These are phyloP conservation scores for Drosophila ezoana DNA, from an alignment of 2,888 invertebrate genomes.

Conservation along the genomic window DNA sequence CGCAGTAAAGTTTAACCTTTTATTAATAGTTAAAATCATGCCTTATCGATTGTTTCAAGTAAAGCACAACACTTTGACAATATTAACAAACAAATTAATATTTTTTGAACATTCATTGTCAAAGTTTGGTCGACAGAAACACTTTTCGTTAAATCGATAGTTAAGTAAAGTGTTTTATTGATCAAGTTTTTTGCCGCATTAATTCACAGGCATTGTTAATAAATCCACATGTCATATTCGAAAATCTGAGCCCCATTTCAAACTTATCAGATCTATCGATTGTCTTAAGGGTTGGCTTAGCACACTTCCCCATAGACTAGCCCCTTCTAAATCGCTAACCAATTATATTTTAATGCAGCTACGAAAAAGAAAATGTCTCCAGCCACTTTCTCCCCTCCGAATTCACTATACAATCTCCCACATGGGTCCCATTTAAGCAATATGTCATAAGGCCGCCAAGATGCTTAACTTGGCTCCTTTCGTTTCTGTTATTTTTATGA, in stretches of 20 bases:
- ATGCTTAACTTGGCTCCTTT: conserved; percentile 68
- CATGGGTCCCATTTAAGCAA: conserved; percentile 73
- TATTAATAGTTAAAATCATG: no score
- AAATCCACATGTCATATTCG: background rate
- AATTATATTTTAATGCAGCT: conserved; percentile 54
- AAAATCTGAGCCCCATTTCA: background rate
- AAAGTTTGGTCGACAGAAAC: no score
- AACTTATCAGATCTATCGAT: background rate
- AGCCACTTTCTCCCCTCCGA: conserved; percentile 14
- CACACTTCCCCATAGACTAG: background rate
- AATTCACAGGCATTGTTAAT: background rate
- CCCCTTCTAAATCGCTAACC: conserved; percentile 45
- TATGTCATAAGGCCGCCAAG: conserved; percentile 77
- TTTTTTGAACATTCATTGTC: no score
- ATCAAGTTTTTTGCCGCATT: no score
- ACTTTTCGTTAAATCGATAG: no score
- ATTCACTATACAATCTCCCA: conserved; percentile 49
- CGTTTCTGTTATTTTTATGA: conserved; percentile 69
- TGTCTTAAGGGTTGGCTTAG: background rate
- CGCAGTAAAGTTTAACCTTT: no score
- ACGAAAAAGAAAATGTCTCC: conserved; percentile 5
- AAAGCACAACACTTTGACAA: no score
- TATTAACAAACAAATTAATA: no score
- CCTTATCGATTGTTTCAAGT: no score
- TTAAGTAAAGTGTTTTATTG: no score